Base-by-base conservation (phyloP, 2,113 vertebrate genomes). In the Canis aureus region DNA sequence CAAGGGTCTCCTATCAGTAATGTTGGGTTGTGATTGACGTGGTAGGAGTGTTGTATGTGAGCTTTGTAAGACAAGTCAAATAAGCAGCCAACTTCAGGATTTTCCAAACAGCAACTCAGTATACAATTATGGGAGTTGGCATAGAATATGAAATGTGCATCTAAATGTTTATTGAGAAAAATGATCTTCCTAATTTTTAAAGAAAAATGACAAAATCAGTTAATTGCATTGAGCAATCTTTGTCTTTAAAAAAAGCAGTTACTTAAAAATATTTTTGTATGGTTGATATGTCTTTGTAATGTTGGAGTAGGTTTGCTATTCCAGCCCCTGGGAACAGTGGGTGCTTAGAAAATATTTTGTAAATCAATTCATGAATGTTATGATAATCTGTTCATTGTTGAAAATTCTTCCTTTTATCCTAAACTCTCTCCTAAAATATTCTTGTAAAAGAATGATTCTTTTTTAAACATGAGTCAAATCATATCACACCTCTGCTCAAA, bases 61-160 rank as follows among this genome's bases (percentile, higher is more conserved):
- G 35, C 86, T 91, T n/a, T 79, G 90, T 97, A 96, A 98, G 94
- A 96, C 11, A 81, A 95, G 88, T 66, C 91, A 96, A 95, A 91
- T 89, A 89, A 89, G 38, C 85, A 89, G 35, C 74, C 86, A 84
- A 87, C 51, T 79, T 95, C 38, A 91, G 76, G 90, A 69, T 90
- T 97, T 98, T 92, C 92, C 69, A 88, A 93, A 80, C 51, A 96
- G 90, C 32, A 82, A 59, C 49, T 81, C 51, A 51, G 81, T 96
- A 92, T 89, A 62, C 59, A 97, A 53, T 94, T 94, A 90, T 57
- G 59, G 62, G 49, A 86, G 67, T 64, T 90, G 23, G 43, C 82
- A 78, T 84, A 92, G 94, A 87, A 73, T 79, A 82, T 35, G 71
- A 96, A 97, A 96, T 53, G 20, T 81, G 43, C 51, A 89, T 84